Evolutionary conservation across 2,797 vertebrate genomes (phyloP), one percentile per base, ranked within the genome.

Genomic region (Sardinella longiceps): DNA sequence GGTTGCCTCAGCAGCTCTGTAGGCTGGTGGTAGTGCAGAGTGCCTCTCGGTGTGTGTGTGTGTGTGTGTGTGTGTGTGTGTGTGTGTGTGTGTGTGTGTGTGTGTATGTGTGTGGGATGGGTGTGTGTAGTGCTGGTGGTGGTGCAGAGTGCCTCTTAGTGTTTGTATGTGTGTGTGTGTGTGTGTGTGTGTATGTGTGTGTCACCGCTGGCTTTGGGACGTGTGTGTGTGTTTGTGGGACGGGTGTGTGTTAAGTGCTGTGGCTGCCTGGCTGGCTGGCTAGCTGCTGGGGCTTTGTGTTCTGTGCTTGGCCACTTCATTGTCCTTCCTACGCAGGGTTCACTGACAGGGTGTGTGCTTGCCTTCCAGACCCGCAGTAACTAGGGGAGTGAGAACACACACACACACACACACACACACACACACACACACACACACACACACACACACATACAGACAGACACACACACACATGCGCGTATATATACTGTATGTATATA

Each of bases 1-100:
- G n/a, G 37, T 77, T 18, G 9, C 33, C 39, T 48, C 46, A 10
- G 46, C 46, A 37, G 70, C 18, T 77, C n/a, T 12, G 6, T 20
- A 48, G 83, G 84, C 58, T 58, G 50, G 58, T 84, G 66, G 84
- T 84, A 37, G 74, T 83, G 11, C 70, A 84, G 56, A 48, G 46
- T 48, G 77, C 39, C 83, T 74, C 51, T 30, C n/a, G 74, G 60
- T 56, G 81, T 85, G 25, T 80, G 33, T 80, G 81, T 85, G n/a
- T 39, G 84, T 48, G 50, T 82, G 51, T 53, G 20, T 70, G 63
- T n/a, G n/a, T n/a, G n/a, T n/a, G n/a, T n/a, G n/a, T n/a, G n/a
- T n/a, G n/a, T n/a, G n/a, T n/a, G n/a, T n/a, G 7, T 28, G 60
- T 66, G 3, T 37, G 66, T 39, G 70, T 9, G 37, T 33, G 37